phyloP scores from a whole-genome alignment of 2,113 vertebrate genomes.

The Scomber colias region DNA sequence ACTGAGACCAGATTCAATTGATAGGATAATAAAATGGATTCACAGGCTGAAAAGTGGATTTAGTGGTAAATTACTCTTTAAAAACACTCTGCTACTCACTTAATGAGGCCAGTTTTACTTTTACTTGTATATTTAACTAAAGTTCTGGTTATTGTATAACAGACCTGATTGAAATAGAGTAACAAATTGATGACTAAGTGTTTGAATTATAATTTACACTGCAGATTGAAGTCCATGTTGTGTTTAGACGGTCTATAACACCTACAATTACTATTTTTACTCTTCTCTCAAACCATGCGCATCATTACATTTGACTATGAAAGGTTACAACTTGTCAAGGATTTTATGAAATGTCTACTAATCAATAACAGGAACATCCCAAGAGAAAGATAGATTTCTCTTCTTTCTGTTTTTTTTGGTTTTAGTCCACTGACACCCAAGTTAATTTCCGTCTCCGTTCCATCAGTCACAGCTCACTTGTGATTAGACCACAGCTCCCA shows the following conservation, averaged over 20 bases:
- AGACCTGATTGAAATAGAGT: not conserved
- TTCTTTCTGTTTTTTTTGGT: not conserved
- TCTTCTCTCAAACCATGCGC: not conserved
- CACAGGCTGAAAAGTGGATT: not conserved
- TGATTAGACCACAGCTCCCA: conserved; percentile 69
- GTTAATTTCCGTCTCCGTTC: conserved; percentile 29
- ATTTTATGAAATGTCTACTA: not conserved
- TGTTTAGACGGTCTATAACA: not conserved
- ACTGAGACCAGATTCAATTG: not conserved
- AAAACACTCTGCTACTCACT: not conserved
- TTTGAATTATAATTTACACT: conserved; percentile 9
- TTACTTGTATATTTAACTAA: not conserved
- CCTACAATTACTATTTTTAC: not conserved
- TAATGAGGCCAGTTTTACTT: not conserved
- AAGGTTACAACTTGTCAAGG: not conserved
- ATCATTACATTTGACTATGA: not conserved
- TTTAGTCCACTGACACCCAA: not conserved
- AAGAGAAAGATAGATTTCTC: not conserved
- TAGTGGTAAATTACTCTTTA: not conserved
- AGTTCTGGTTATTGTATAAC: conserved; percentile 1
- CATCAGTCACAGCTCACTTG: conserved; percentile 42
- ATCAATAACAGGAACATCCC: not conserved
- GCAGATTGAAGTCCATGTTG: not conserved
- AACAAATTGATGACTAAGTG: conserved; percentile 10
- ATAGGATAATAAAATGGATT: not conserved